Percentiles rank a stretch among this genome's conserved stretches.
phyloP scores from a whole-genome alignment of 1,140 invertebrate species.

The Pseudomyrmex cubaensis region DNA sequence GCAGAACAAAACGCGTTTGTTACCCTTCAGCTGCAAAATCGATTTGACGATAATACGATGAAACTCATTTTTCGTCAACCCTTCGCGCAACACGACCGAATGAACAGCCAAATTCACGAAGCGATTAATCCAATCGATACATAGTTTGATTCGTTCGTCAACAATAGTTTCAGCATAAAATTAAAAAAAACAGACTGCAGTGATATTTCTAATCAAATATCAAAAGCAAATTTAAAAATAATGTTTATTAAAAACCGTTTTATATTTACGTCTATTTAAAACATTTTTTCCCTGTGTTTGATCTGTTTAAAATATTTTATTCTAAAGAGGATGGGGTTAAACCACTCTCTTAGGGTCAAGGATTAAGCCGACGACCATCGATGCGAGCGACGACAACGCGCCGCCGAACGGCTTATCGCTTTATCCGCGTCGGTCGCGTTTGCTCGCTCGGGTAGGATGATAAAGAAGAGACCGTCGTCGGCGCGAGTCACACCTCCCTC shows the following conservation, averaged over 20 bases:
- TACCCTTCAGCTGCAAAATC: conserved; percentile 11
- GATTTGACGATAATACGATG: conserved; percentile 32
- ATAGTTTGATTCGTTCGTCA: conserved; percentile 5
- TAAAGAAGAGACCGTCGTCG: conserved; percentile 45
- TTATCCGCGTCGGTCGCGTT: conserved; percentile 19
- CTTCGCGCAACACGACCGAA: neutral
- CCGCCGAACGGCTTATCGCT: conserved; percentile 29
- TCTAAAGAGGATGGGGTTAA: neutral
- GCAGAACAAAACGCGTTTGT: neutral
- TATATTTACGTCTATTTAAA: neutral
- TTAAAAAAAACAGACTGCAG: no score
- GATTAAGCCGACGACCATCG: conserved; percentile 35
- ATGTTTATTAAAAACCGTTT: no score
- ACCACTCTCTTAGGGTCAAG: conserved; percentile 6
- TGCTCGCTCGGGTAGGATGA: conserved; percentile 24
- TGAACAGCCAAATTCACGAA: conserved; percentile 19
- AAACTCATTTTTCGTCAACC: conserved; percentile 32
- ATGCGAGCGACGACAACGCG: conserved; percentile 8
- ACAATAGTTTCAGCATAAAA: neutral
- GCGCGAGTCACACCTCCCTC: conserved; percentile 6
- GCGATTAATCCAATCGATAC: conserved; percentile 40
- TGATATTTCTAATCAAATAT: no score
- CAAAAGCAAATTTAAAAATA: no score
- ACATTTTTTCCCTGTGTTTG: no score
- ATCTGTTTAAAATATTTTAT: neutral